These are phyloP conservation scores for Coptotermes formosanus DNA, from an alignment of 1,140 invertebrate species.

Conservation along the genomic window DNA sequence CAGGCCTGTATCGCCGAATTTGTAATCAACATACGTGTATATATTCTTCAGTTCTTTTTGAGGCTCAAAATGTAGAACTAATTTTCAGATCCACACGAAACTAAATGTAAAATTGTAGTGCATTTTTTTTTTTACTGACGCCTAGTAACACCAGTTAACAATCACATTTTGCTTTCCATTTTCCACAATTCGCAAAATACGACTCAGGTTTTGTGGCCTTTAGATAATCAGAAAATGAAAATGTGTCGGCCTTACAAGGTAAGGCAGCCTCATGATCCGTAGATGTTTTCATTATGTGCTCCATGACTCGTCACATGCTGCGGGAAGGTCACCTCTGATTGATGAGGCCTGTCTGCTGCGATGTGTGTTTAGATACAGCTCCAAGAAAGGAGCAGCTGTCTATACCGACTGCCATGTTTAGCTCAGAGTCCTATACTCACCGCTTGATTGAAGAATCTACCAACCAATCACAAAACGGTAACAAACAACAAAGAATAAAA, in stretches of 20 bases:
- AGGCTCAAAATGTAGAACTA: too few relatives aligned
- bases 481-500: too few relatives aligned
- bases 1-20: too few relatives aligned
- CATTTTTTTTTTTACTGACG: too few relatives aligned
- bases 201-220: neutral
- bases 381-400: neutral
- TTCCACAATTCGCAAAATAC: neutral
- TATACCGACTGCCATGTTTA: neutral
- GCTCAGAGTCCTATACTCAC: neutral
- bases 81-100: too few relatives aligned
- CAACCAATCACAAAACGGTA: too few relatives aligned
- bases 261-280: neutral
- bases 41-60: too few relatives aligned
- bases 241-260: neutral
- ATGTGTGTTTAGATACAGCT: neutral
- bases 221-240: neutral
- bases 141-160: too few relatives aligned
- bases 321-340: neutral
- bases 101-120: too few relatives aligned
- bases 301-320: conserved; percentile 1
- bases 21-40: too few relatives aligned
- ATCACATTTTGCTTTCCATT: neutral
- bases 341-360: neutral
- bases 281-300: conserved; percentile 16
- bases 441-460: too few relatives aligned